Evolutionary conservation across 2,797 vertebrate species (phyloP).

Genomic region (Mus spretus): DNA sequence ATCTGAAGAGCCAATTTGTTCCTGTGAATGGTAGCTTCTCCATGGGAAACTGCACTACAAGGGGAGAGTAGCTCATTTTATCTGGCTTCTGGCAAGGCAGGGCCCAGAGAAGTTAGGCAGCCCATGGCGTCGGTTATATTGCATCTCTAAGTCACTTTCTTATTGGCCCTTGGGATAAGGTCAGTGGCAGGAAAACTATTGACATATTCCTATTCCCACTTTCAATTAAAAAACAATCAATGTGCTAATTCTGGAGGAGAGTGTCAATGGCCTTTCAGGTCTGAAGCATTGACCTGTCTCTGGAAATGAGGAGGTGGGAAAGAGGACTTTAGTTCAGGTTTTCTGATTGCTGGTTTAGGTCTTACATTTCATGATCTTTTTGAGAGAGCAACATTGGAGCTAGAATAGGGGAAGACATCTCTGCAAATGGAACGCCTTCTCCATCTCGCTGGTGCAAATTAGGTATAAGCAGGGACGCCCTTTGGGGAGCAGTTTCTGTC

Average conservation of each 20-base stretch:
- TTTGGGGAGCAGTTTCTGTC: conserved; percentile 44
- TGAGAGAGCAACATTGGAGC: background rate
- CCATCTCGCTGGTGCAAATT: background rate
- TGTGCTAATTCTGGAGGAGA: conserved; percentile 20
- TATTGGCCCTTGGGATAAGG: background rate
- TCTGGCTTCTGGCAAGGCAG: background rate
- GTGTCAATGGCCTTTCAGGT: background rate
- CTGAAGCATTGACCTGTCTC: background rate
- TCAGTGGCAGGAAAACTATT: background rate
- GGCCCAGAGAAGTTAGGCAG: background rate
- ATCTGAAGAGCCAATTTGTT: background rate
- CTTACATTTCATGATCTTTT: background rate
- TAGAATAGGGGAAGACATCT: background rate
- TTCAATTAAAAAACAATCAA: conserved; percentile 18
- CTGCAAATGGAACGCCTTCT: background rate
- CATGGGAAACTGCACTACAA: background rate
- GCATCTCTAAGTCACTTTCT: background rate
- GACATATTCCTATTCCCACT: background rate
- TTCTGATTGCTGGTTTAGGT: background rate
- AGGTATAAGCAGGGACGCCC: background rate
- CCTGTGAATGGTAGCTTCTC: background rate
- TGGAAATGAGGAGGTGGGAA: background rate
- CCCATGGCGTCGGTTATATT: background rate
- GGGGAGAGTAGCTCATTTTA: background rate
- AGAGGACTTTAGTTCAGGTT: background rate